Conservation (phyloP, 2,888 invertebrate genomes). For the Lumbricus terrestris region DNA sequence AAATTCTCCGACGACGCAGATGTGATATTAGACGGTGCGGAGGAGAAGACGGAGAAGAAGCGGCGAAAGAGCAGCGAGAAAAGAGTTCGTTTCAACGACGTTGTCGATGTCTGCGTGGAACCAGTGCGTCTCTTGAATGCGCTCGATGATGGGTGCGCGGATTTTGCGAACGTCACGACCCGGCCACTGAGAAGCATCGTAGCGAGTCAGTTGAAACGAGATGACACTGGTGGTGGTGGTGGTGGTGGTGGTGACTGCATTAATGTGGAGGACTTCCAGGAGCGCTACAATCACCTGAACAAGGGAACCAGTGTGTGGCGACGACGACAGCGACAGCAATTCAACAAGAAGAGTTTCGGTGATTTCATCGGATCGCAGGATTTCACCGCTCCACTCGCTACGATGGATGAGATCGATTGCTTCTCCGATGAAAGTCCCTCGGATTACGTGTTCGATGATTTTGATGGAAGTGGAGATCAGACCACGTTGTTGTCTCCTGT, state of each 20-base stretch:
- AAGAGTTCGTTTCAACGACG: neutral
- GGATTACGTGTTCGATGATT: neutral
- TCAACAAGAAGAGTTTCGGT: neutral
- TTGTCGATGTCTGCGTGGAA: neutral
- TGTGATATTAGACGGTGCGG: neutral
- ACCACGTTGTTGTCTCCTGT: neutral
- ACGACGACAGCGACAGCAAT: neutral
- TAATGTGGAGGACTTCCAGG: neutral
- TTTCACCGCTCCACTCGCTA: neutral
- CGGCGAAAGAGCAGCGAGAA: neutral
- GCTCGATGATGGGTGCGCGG: neutral
- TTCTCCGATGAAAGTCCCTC: neutral
- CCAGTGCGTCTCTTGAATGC: neutral
- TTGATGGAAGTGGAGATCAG: neutral
- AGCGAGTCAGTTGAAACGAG: neutral
- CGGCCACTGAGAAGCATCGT: neutral
- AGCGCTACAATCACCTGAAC: neutral
- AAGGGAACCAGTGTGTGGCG: neutral
- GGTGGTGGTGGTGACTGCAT: neutral
- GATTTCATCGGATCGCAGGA: neutral
- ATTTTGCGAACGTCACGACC: neutral
- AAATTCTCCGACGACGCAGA: neutral
- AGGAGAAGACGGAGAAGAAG: neutral
- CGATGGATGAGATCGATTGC: neutral
- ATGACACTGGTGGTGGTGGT: neutral